A percentile compares a stretch with the other conserved stretches of the same genome.
Conservation (phyloP, 1,140 invertebrate species). For the Galendromus occidentalis region DNA sequence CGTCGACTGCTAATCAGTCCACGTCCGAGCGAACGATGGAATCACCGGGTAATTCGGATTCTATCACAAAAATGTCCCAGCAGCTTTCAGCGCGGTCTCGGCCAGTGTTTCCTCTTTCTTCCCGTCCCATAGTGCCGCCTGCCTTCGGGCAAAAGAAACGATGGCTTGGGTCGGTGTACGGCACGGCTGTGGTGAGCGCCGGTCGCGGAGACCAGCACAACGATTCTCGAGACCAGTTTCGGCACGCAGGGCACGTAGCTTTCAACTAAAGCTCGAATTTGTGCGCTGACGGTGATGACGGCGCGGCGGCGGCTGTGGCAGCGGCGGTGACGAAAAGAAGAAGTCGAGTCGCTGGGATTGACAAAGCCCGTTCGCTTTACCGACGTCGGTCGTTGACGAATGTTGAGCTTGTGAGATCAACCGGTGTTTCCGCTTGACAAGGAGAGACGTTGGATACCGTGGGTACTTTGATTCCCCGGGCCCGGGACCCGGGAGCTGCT, state of each 20-base stretch:
- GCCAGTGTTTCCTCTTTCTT: background rate
- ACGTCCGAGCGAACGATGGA: background rate
- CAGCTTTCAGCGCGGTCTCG: background rate
- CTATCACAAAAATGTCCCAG: slow-evolving; percentile 1
- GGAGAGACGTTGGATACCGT: too few species aligned
- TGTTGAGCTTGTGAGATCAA: too few species aligned
- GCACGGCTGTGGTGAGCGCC: too few species aligned
- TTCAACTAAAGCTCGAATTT: slow-evolving; percentile 12
- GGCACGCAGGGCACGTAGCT: slow-evolving; percentile 6
- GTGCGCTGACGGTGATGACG: background rate
- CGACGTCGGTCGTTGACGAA: too few species aligned
- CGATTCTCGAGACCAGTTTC: background rate
- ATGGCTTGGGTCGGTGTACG: background rate
- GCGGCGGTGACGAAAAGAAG: too few species aligned
- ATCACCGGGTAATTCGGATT: background rate
- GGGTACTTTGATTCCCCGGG: too few species aligned
- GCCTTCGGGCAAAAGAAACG: background rate
- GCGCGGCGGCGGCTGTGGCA: too few species aligned
- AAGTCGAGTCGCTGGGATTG: too few species aligned
- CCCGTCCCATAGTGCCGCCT: background rate
- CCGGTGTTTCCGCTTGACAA: too few species aligned
- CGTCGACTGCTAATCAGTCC: background rate
- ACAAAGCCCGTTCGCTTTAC: too few species aligned
- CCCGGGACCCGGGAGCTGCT: too few species aligned
- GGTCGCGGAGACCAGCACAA: too few species aligned